phyloP scores from a whole-genome alignment of 2,113 vertebrate species.

The Opisthocomus hoazin region DNA sequence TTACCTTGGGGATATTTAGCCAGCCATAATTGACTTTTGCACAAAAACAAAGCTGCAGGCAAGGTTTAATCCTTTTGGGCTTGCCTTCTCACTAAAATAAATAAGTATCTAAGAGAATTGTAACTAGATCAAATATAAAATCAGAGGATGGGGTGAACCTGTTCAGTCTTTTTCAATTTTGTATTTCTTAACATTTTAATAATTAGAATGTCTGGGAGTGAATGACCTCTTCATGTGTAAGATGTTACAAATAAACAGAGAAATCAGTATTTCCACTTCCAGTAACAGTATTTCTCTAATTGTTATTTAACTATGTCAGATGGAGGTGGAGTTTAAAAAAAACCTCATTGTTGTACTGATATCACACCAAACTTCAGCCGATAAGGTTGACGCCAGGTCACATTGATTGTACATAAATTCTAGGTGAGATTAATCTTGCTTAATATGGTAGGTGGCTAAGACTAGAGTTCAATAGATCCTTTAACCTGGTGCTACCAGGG shows the following conservation, averaged over 20 bases:
- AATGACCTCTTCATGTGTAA: neutral
- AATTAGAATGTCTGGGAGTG: neutral
- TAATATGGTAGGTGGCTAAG: neutral
- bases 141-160: neutral
- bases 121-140: conserved; percentile 33
- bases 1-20: conserved; percentile 80
- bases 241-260: neutral
- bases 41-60: conserved; percentile 73
- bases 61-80: conserved; percentile 71
- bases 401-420: neutral
- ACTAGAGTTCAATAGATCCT: neutral
- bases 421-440: neutral
- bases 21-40: conserved; percentile 81
- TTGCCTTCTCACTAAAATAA: conserved; percentile 76
- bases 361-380: neutral
- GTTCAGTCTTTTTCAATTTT: neutral
- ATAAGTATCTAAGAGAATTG: conserved; percentile 63
- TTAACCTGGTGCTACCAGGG: neutral
- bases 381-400: neutral
- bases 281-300: neutral
- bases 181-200: neutral
- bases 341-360: neutral
- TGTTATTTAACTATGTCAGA: neutral
- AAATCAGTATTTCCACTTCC: neutral
- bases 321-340: neutral